phyloP scores from a whole-genome alignment of 1,140 invertebrate genomes.

The Aphis gossypii region DNA sequence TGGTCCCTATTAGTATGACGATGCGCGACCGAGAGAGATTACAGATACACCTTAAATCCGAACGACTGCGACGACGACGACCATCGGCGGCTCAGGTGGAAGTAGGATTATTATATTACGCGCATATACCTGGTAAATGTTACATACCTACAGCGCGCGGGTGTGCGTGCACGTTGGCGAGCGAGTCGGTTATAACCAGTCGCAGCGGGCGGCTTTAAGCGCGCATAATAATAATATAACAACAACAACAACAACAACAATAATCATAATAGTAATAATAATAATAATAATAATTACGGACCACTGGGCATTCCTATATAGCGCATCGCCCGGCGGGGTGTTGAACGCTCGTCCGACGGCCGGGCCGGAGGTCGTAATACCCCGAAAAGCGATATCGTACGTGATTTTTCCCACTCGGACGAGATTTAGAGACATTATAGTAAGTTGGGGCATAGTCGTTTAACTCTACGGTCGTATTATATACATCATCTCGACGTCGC shows the following conservation, averaged over 20 bases:
- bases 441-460: background rate
- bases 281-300: constrained; percentile 19
- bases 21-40: background rate
- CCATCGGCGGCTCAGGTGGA: background rate
- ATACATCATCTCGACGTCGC: background rate
- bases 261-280: background rate
- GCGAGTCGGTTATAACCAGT: background rate
- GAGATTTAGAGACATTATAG: background rate
- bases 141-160: background rate
- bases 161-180: background rate
- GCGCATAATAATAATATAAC: background rate
- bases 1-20: background rate
- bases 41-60: background rate
- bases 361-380: background rate
- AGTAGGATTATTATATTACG: background rate
- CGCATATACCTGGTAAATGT: background rate
- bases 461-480: too few species aligned
- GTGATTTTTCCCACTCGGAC: background rate
- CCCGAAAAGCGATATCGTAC: background rate
- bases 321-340: background rate
- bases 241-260: background rate
- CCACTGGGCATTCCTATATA: background rate
- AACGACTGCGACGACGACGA: background rate
- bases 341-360: background rate
- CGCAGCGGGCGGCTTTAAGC: background rate